Base-by-base conservation (phyloP, 2,113 vertebrate species). In the Holacanthus passer region DNA sequence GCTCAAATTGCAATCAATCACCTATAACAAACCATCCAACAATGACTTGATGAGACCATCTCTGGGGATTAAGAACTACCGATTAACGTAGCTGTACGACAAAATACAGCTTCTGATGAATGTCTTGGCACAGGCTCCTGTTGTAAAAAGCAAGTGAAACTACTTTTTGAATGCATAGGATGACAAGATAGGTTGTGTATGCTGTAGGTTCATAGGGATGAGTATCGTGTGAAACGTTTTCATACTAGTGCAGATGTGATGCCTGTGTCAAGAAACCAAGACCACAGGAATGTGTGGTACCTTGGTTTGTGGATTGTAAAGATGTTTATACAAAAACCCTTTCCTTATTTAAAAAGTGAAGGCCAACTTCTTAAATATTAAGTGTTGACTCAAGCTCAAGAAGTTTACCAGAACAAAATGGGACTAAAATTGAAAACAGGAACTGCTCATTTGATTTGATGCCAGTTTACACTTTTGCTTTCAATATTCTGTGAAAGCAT, bases 21-120 rank as follows among this genome's bases (percentile, higher is more conserved):
- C 22, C 20, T 32, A 35, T 35, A 47, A 65, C 22, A 69, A 73
- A 67, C 20, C 3, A 63, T 59, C 47, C 47, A 37, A 22, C 53
- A 37, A 16, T 62, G 39, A 27, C 68, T 81, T 37, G 22, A 19
- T 6, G 39, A 78, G 47, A 79, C 41, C 24, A 41, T 31, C 47
- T 71, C 55, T 39, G 22, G 31, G 17, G 71, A 45, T 48, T 59
- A 45, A 60, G 43, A 53, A 43, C 47, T 37, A 45, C 55, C 62
- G 22, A 52, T n/a, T 65, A 35, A 75, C 70, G 3, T 13, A 43
- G 35, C 19, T 31, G 29, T 16, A 31, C 48, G 32, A 56, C 20
- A 35, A n/a, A 14, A 11, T 5, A 8, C 1, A 35, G 31, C 12
- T 2, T 17, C 45, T 37, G 39, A 2, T 37, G 74, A 14, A 19